phyloP scores from a whole-genome alignment of 2,797 vertebrate species.

The Argyrosomus regius region DNA sequence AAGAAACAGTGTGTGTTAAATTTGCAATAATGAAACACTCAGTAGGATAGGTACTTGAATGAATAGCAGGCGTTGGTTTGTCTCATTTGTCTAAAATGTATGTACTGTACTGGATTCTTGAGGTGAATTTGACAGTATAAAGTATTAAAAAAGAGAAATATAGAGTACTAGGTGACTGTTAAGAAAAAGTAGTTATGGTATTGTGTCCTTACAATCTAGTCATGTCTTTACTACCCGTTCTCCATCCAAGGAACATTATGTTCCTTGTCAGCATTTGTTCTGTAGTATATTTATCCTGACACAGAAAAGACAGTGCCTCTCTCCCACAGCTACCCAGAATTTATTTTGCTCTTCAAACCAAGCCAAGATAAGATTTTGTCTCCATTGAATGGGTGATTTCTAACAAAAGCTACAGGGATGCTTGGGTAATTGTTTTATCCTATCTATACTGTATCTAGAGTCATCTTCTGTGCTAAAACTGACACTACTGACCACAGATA shows the following conservation, averaged over 20 bases:
- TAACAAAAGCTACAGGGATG: constrained; percentile 40
- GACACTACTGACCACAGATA: constrained; percentile 54
- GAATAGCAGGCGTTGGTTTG: neutral
- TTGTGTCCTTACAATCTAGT: constrained; percentile 19
- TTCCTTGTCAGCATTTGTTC: constrained; percentile 45
- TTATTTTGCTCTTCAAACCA: constrained; percentile 41
- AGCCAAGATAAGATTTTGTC: constrained; percentile 63
- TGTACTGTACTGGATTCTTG: neutral
- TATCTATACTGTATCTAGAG: constrained; percentile 50
- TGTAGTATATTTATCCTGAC: constrained; percentile 37
- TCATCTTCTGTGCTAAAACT: constrained; percentile 52
- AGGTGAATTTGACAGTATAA: neutral
- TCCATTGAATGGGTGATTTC: constrained; percentile 46
- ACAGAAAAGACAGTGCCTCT: constrained; percentile 36
- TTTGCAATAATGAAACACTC: neutral
- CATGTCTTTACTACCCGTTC: neutral
- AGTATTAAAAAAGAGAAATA: constrained; percentile 3
- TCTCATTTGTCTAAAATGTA: neutral
- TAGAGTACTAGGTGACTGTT: neutral
- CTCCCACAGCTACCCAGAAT: constrained; percentile 25
- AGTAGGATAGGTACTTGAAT: neutral
- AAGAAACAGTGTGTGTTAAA: neutral
- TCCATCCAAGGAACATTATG: constrained; percentile 19
- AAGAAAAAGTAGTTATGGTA: neutral
- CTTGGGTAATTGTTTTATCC: constrained; percentile 49